Evolutionary conservation across 2,888 invertebrate genomes (phyloP).

Genomic region (Caenorhabditis wallacei): DNA sequence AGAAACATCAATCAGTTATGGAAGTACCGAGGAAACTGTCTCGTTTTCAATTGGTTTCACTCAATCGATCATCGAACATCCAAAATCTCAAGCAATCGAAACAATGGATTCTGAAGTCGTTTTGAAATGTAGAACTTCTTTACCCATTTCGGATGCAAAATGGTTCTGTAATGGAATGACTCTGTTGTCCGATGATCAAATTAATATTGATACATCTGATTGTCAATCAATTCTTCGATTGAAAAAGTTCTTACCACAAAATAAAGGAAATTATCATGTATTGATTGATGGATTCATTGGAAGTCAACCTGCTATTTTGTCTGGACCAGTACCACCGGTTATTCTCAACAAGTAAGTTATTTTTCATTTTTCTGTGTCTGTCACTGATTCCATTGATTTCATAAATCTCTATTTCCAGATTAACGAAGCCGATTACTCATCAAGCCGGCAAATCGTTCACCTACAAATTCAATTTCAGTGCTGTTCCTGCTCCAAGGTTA

Average conservation of each 20-base stretch:
- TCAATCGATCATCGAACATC: constrained; percentile 71
- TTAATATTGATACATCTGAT: constrained; percentile 35
- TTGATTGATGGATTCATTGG: constrained; percentile 70
- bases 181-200: constrained; percentile 59
- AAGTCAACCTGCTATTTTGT: constrained; percentile 66
- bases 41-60: constrained; percentile 39
- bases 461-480: constrained; percentile 66
- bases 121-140: constrained; percentile 58
- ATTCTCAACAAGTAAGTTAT: constrained; percentile 66
- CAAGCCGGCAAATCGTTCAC: constrained; percentile 73
- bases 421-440: constrained; percentile 63
- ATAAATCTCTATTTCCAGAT: too few species aligned
- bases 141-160: constrained; percentile 56
- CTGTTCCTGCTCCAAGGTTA: constrained; percentile 68
- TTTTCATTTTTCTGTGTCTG: not conserved
- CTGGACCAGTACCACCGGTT: constrained; percentile 67
- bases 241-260: constrained; percentile 65
- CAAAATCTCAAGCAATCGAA: constrained; percentile 62
- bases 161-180: constrained; percentile 75
- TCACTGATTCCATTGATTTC: not conserved
- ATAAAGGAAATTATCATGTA: constrained; percentile 71
- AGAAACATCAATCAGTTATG: constrained; percentile 25
- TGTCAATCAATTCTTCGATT: constrained; percentile 63
- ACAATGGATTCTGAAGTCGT: constrained; percentile 55
- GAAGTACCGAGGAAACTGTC: constrained; percentile 35